Evolutionary conservation across 2,797 vertebrate genomes (phyloP), one percentile per base, ranked within the genome.

Genomic region (Distichodus sexfasciatus): DNA sequence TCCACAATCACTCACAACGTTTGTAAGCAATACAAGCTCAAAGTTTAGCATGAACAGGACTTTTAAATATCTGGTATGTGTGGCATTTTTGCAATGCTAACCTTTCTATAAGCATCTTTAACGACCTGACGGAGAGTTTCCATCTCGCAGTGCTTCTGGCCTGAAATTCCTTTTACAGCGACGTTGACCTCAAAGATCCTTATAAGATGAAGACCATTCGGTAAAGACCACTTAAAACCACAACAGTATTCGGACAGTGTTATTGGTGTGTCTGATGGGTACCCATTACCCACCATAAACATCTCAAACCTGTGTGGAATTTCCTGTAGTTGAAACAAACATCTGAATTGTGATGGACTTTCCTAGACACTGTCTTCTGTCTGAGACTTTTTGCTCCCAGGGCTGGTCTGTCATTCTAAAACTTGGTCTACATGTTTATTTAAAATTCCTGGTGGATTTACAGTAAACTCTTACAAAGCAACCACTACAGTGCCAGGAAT

Each of bases 1-100:
- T 62, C 50, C 40, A 54, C 67, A 69, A 54, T 76, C 41, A 19
- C 26, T 68, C 69, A 60, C 14, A 17, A 51, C 26, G 2, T 36
- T 76, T 68, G 17, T 28, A 59, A 58, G 44, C 61, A 65, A 9
- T 29, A 29, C 28, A 33, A 60, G 29, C 10, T 21, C 29, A 1
- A 0, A 24, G 59, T 21, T 64, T 4, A 55, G 28, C 4, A 36
- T 33, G 33, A 40, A 61, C 50, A 31, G 21, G 31, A 23, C 21
- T 50, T 63, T 62, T 38, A 14, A 41, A 21, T 43, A 46, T 61
- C 50, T 66, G 50, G 66, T 31, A 66, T 66, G 57, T 6, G 29
- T 43, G 41, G 33, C 58, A 51, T 69, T 31, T 24, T 48, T 46
- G 21, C 24, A 6, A 46, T 33, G 50, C 36, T 15, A 48, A 10